These are phyloP conservation scores for Plebejus melissa DNA, from an alignment of 2,888 invertebrate species.

Conservation along the genomic window DNA sequence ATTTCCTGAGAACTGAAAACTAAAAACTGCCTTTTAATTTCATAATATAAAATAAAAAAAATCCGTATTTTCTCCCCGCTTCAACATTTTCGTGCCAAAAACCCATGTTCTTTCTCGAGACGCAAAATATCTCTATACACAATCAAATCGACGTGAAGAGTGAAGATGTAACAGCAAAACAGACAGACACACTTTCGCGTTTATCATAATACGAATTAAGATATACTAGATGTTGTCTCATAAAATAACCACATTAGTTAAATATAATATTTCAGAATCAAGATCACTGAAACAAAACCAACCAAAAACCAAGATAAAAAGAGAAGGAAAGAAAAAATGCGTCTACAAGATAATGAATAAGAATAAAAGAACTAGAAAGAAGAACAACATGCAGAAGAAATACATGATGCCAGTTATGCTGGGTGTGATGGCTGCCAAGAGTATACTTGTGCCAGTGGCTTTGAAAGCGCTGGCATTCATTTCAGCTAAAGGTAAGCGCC, in stretches of 20 bases:
- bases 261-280: constrained; percentile 31
- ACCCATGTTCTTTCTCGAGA: too few species aligned
- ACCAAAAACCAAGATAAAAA: constrained; percentile 38
- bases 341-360: constrained; percentile 56
- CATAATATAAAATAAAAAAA: too few species aligned
- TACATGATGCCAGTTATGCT: constrained; percentile 80
- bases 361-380: constrained; percentile 42
- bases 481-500: constrained; percentile 75
- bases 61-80: too few species aligned
- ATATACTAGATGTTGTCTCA: too few species aligned
- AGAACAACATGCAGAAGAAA: constrained; percentile 70
- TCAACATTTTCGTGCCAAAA: too few species aligned
- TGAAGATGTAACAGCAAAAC: background rate
- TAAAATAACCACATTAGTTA: background rate
- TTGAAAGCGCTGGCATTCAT: constrained; percentile 84
- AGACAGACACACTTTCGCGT: background rate
- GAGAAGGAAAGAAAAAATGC: constrained; percentile 54
- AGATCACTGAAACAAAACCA: constrained; percentile 15
- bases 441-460: constrained; percentile 82
- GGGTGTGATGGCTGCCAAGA: constrained; percentile 82
- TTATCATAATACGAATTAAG: too few species aligned
- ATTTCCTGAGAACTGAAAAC: too few species aligned
- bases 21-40: too few species aligned
- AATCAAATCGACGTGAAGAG: too few species aligned
- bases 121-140: too few species aligned